Evolutionary conservation across 2,888 invertebrate species (phyloP).

Genomic region (Xylophagus ater): DNA sequence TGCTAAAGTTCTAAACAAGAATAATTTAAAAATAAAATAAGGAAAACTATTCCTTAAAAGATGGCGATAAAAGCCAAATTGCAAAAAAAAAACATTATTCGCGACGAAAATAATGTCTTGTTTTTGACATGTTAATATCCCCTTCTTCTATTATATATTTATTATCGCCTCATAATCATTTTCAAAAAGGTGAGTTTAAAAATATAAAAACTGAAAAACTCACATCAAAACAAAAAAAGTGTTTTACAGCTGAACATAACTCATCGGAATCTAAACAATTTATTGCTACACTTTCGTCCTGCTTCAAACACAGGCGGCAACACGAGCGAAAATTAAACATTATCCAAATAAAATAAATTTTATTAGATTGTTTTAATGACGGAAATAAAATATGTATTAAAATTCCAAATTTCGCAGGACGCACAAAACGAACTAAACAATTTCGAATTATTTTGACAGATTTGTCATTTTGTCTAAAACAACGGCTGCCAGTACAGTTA

Average conservation of each 20-base stretch:
- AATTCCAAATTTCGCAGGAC: neutral
- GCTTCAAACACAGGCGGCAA: slow-evolving; percentile 8
- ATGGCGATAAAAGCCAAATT: too few species aligned
- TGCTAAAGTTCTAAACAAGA: too few species aligned
- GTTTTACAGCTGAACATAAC: neutral
- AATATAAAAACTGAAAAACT: neutral
- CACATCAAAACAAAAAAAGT: slow-evolving; percentile 5
- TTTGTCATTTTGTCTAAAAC: neutral
- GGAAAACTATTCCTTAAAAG: too few species aligned
- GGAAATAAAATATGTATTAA: neutral
- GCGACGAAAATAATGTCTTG: too few species aligned
- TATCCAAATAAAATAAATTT: too few species aligned
- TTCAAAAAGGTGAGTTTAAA: too few species aligned
- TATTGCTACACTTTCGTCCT: neutral
- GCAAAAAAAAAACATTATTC: too few species aligned
- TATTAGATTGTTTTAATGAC: neutral
- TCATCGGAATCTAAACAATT: slow-evolving; percentile 1
- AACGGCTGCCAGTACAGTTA: slow-evolving; percentile 3
- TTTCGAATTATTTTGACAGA: neutral
- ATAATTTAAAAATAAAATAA: too few species aligned
- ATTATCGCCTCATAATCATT: too few species aligned
- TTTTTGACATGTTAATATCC: too few species aligned
- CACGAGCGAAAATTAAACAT: slow-evolving; percentile 3
- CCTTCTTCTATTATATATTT: too few species aligned
- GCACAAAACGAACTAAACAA: neutral